Evolutionary conservation across 2,797 vertebrate genomes (phyloP).

Genomic region (Pempheris klunzingeri): DNA sequence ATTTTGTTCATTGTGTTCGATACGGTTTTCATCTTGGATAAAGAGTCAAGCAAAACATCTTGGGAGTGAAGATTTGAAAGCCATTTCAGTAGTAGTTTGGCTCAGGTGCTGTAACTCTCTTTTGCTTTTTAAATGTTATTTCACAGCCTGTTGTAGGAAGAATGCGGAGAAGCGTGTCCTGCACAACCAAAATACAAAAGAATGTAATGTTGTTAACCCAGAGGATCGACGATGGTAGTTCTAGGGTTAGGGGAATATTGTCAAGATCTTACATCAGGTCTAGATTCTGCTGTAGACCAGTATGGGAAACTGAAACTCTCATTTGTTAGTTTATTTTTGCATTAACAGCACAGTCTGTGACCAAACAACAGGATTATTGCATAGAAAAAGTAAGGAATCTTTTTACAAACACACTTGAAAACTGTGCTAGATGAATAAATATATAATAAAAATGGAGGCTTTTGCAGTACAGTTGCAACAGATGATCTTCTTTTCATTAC

Average conservation of each 20-base stretch:
- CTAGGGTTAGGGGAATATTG: neutral
- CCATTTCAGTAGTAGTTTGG: slow-evolving; percentile 34
- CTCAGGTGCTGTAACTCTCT: slow-evolving; percentile 32
- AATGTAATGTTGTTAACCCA: neutral
- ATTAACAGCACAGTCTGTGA: neutral
- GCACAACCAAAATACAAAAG: slow-evolving; percentile 7
- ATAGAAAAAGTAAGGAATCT: neutral
- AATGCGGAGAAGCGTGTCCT: slow-evolving; percentile 1
- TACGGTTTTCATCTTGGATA: slow-evolving; percentile 56
- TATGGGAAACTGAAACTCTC: neutral
- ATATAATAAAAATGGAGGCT: neutral
- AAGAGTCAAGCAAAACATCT: slow-evolving; percentile 21
- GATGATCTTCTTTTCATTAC: neutral
- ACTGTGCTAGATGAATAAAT: neutral
- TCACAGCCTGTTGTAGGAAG: slow-evolving; percentile 14
- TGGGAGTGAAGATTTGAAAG: slow-evolving; percentile 28
- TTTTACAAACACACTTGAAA: neutral
- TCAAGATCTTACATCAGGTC: slow-evolving; percentile 1
- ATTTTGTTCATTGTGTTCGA: slow-evolving; percentile 64
- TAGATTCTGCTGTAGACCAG: neutral
- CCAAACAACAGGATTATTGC: neutral
- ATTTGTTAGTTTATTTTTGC: neutral
- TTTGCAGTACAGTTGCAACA: neutral
- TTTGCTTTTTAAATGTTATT: slow-evolving; percentile 51
- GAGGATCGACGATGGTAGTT: too few species aligned